Evolutionary conservation across 23 tunicate species (phyloP), one percentile per base, ranked within the genome.

Genomic region (Trididemnum clinides): DNA sequence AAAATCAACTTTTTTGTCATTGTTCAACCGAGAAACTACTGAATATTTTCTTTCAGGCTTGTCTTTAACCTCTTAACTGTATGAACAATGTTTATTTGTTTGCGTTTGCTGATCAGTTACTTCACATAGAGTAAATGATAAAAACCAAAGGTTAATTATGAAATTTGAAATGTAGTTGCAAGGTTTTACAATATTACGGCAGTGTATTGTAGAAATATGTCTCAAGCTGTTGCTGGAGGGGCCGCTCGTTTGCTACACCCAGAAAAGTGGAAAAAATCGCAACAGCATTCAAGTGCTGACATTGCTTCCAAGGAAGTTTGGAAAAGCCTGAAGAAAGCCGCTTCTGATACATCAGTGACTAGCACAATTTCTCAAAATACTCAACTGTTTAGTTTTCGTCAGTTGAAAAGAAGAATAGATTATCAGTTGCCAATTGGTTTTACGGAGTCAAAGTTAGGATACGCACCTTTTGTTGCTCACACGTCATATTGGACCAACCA

Each of bases 401-500:
- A 77, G 22, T 54, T 77, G 27, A 66, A 64, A 12, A 44, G 51
- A 15, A 51, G 97, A 22, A 31, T 92, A 1, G 97, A 92, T 57
- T 92, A 77, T 64, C 91, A 87, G 50, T 85, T 92, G 0, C 97
- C 73, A 12, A 91, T 80, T 28, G 91, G 97, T 4, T 92, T 92
- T 35, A 92, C 97, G 1, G 97, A 92, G 62, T 65, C 92, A 32
- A 87, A 83, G 57, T 65, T 92, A 12, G 97, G 97, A 33, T 92
- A 92, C 64, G 97, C 91, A 0, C 69, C 97, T 0, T 65, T 92
- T 27, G 87, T 92, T 62, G 83, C 97, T 7, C 97, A 92, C 64
- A 92, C 97, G 1, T 92, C 97, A 15, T 92, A 92, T 66, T 92
- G 97, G 97, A 33, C 31, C 33, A 92, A 83, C 63, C 91, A 92